Evolutionary conservation across 2,888 invertebrate species (phyloP), one percentile per base, ranked within the genome.

Genomic region (Pristionchus japonicus): DNA sequence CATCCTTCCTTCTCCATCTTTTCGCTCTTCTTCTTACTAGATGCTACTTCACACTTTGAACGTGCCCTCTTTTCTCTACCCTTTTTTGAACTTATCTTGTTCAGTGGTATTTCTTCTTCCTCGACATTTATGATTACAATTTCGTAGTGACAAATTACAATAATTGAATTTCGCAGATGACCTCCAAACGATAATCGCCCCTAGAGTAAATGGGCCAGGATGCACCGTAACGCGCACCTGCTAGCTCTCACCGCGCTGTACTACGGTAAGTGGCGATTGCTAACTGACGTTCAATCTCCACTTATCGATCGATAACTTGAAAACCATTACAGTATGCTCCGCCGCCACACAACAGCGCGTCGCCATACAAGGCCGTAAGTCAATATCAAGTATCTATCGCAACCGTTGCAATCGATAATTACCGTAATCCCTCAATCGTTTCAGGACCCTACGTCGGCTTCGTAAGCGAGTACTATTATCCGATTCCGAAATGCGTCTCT

Each of bases 381-480:
- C 3, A 3, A 37, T 70, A 70, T 37, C 15, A 31, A 15, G 31
- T 70, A 34, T 67, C 31, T 70, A 34, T 67, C 31, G 67, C 37
- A 40, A 20, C n/a, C n/a, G n/a, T n/a, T n/a, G n/a, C n/a, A 70
- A 37, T 70, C n/a, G 77, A 37, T 37, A 70, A 7, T n/a, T 70
- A 70, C 70, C 34, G 70, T 70, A 37, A 49, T 37, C 57, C 27
- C 15, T 23, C 9, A 11, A 17, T 37, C 70, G 20, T 3, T 23
- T 23, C 70, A 86, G 86, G 86, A 67, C 70, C 86, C 31, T 86
- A 70, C 70, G 49, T 86, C 34, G 86, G 40, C 31, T 70, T 49
- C 34, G 70, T 86, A 4, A 67, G 57, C 49, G 70, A 67, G n/a
- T 49, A 49, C 86, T 40, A 27, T 31, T 86, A 70, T 49, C 40